These are phyloP conservation scores for Xyrauchen texanus DNA, from an alignment of 2,113 vertebrate species.

Conservation along the genomic window DNA sequence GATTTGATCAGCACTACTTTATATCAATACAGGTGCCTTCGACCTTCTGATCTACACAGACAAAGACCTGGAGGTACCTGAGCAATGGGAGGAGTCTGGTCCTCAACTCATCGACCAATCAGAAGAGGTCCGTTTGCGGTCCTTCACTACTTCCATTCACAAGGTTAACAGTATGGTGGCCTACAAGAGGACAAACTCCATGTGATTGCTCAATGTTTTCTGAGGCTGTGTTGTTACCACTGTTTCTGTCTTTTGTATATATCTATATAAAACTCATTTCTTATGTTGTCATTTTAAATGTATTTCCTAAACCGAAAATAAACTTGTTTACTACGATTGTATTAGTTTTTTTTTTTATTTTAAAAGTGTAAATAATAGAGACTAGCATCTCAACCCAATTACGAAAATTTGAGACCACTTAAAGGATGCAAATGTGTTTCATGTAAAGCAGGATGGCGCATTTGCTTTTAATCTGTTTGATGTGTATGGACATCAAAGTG, in stretches of 20 bases:
- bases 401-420: too few species aligned
- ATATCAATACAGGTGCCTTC: constrained; percentile 84
- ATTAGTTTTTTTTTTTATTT: too few species aligned
- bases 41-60: constrained; percentile 95
- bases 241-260: constrained; percentile 31
- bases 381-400: too few species aligned
- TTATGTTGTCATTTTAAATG: constrained; percentile 33
- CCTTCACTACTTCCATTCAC: constrained; percentile 94
- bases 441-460: too few species aligned
- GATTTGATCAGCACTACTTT: background rate
- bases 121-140: constrained; percentile 90
- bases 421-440: too few species aligned
- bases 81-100: constrained; percentile 95
- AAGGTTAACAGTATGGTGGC: constrained; percentile 92
- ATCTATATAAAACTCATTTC: constrained; percentile 33
- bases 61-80: constrained; percentile 88
- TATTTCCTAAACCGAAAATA: constrained; percentile 16
- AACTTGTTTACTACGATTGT: constrained; percentile 32
- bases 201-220: constrained; percentile 43
- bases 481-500: too few species aligned
- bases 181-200: constrained; percentile 82
- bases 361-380: too few species aligned
- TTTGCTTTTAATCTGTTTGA: too few species aligned
- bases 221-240: too few species aligned
- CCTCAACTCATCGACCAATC: constrained; percentile 91